Conservation (phyloP, 1,140 invertebrate species). For the Andrena cerasifolii region DNA sequence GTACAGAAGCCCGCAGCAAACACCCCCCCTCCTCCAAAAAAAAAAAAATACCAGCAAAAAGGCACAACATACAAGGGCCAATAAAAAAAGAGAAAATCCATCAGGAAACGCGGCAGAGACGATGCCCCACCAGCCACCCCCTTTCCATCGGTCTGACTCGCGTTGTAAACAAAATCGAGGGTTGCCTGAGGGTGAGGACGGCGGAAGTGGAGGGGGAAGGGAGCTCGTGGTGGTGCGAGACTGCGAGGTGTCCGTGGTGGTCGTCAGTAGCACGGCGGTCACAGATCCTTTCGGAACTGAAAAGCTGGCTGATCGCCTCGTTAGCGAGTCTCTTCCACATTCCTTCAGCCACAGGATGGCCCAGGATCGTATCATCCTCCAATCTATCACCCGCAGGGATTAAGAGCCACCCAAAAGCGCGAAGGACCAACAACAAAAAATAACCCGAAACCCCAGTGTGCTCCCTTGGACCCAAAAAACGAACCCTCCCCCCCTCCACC, state of each 20-base stretch:
- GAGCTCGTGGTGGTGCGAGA: slow-evolving; percentile 38
- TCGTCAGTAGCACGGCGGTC: slow-evolving; percentile 48
- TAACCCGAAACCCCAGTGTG: too few species aligned
- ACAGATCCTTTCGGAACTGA: slow-evolving; percentile 49
- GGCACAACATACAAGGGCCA: too few species aligned
- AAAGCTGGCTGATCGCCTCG: background rate
- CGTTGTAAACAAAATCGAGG: slow-evolving; percentile 48
- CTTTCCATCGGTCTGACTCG: background rate
- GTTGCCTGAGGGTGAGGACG: slow-evolving; percentile 28
- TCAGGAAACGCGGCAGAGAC: background rate
- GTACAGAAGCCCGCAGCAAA: too few species aligned
- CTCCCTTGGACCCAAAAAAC: too few species aligned
- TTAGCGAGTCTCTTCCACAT: too few species aligned
- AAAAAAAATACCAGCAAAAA: too few species aligned
- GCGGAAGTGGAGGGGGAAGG: slow-evolving; percentile 24
- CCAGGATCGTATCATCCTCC: too few species aligned
- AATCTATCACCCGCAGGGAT: too few species aligned
- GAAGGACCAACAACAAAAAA: too few species aligned
- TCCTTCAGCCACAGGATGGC: background rate
- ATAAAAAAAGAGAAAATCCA: background rate
- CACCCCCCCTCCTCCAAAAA: too few species aligned
- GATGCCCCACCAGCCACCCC: background rate
- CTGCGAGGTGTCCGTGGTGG: slow-evolving; percentile 43
- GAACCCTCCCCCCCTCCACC: too few species aligned
- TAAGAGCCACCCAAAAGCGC: background rate